Conservation (phyloP, 1,140 invertebrate genomes). For the Oedothorax gibbosus region DNA sequence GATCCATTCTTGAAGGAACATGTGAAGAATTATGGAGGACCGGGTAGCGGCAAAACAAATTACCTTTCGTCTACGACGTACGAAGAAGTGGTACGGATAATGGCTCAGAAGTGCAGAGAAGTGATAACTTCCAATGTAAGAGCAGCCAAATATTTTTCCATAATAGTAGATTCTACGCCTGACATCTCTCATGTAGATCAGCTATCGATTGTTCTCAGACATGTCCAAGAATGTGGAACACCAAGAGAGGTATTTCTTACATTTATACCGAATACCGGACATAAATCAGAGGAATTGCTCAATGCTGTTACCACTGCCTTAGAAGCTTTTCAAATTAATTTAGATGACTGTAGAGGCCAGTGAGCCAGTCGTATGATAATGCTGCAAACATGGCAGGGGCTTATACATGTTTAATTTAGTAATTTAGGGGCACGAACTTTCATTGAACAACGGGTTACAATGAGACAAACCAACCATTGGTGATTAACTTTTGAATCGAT, state of each 20-base stretch:
- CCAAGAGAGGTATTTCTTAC: conserved; percentile 5
- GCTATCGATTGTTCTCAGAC: no score
- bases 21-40: conserved; percentile 24
- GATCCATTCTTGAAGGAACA: conserved; percentile 10
- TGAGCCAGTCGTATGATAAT: conserved; percentile 38
- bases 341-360: conserved; percentile 28
- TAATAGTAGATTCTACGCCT: no score
- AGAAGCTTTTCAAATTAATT: conserved; percentile 5
- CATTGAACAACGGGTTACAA: no score
- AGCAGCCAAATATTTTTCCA: conserved; percentile 66
- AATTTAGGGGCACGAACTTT: no score
- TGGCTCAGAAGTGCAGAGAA: conserved; percentile 5
- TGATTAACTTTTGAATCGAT: no score
- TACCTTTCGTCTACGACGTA: conserved; percentile 9
- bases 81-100: conserved; percentile 24
- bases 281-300: conserved; percentile 8
- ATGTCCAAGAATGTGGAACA: neutral
- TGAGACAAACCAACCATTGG: no score
- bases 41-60: neutral
- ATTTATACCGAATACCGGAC: conserved; percentile 12
- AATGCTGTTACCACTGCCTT: neutral
- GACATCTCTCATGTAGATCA: no score
- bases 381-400: no score
- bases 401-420: no score
- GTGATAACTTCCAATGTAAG: conserved; percentile 11